phyloP scores from a whole-genome alignment of 2,888 invertebrate species.

The Acleris literana region DNA sequence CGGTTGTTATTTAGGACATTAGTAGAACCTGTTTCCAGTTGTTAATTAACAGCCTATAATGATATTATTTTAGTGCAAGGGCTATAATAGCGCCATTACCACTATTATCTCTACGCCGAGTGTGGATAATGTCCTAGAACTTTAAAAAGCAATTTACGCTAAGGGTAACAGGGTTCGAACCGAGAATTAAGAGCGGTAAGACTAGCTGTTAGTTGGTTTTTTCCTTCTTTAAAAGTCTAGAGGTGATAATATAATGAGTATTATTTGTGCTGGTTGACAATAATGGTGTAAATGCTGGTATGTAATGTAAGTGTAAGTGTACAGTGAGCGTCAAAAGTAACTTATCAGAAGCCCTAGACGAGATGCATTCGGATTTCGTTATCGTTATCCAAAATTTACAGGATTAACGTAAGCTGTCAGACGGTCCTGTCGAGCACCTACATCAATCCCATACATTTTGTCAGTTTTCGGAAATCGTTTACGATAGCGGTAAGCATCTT shows the following conservation, averaged over 20 bases:
- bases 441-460: too few relatives aligned
- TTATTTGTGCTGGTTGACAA: slow-evolving; percentile 9
- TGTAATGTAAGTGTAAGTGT: background rate
- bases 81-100: slow-evolving; percentile 47
- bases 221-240: slow-evolving; percentile 24
- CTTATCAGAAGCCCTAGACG: too few relatives aligned
- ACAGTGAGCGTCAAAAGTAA: too few relatives aligned
- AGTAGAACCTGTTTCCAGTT: slow-evolving; percentile 25
- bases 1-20: slow-evolving; percentile 15
- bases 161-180: slow-evolving; percentile 25
- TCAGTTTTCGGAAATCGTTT: too few relatives aligned
- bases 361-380: too few relatives aligned
- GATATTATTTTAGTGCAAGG: slow-evolving; percentile 42
- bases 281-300: background rate
- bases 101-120: slow-evolving; percentile 43
- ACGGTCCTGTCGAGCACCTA: accelerated
- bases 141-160: slow-evolving; percentile 39
- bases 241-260: slow-evolving; percentile 14
- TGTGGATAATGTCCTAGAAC: slow-evolving; percentile 41
- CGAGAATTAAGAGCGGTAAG: slow-evolving; percentile 31
- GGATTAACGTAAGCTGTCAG: too few relatives aligned
- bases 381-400: too few relatives aligned
- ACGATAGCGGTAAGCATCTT: too few relatives aligned
- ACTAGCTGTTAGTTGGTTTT: slow-evolving; percentile 16
- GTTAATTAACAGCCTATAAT: slow-evolving; percentile 26